phyloP scores from a whole-genome alignment of 35 echinoderm and acorn worm species.

The Apostichopus parvimensis region DNA sequence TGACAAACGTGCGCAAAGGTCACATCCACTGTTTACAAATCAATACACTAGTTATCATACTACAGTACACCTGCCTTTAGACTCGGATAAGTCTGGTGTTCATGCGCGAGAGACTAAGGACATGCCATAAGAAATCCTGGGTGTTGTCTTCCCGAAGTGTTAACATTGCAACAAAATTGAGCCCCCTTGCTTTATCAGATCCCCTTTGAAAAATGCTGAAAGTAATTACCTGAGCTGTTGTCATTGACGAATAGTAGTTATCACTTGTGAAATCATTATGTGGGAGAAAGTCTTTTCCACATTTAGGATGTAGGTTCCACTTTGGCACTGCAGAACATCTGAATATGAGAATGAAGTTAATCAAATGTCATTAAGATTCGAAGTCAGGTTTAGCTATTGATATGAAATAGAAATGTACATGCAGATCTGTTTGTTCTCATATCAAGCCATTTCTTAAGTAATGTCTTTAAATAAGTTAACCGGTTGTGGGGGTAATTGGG shows the following conservation, averaged over 20 bases:
- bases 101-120: too few relatives aligned
- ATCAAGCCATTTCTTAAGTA: too few relatives aligned
- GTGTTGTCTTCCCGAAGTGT: too few relatives aligned
- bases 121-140: too few relatives aligned
- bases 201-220: not conserved
- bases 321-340: constrained; percentile 17
- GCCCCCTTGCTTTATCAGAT: too few relatives aligned
- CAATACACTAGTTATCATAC: constrained; percentile 38
- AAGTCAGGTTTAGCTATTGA: not conserved
- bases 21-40: constrained; percentile 16
- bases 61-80: not conserved
- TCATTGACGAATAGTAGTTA: constrained; percentile 66
- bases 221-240: constrained; percentile 69
- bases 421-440: too few relatives aligned
- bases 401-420: too few relatives aligned
- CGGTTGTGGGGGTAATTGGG: too few relatives aligned
- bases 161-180: too few relatives aligned
- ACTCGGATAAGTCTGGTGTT: not conserved
- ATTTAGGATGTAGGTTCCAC: constrained; percentile 33
- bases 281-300: not conserved
- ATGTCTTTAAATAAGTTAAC: too few relatives aligned
- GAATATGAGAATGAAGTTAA: not conserved
- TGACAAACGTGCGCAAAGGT: not conserved
- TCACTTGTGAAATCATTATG: constrained; percentile 55
- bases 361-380: not conserved